Evolutionary conservation across 1,140 invertebrate genomes (phyloP), one percentile per base, ranked within the genome.

Genomic region (Polypedilum vanderplanki): DNA sequence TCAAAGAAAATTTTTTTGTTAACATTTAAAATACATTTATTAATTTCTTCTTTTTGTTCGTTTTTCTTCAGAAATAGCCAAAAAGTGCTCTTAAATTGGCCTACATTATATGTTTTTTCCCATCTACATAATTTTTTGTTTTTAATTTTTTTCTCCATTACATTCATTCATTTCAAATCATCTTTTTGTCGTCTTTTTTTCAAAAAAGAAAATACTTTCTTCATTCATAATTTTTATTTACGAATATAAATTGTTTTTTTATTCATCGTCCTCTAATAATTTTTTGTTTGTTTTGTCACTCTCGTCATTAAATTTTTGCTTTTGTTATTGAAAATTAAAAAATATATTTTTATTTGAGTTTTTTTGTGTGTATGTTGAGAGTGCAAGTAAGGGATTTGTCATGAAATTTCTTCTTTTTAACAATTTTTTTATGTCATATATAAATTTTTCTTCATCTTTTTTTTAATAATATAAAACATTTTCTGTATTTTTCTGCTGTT

Each of bases 11-110:
- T n/a, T n/a, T 12, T 57, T 57, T 70, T 70, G 15, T 70, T 22
- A 70, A 70, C 65, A 70, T 70, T 70, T 70, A 70, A 70, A 70
- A 70, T 70, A 70, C 65, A 70, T 70, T 70, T 70, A 70, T 70
- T 70, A 70, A 70, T 70, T 70, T 22, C 20, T 70, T 18, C 46
- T 57, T 57, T 57, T 57, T 33, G 24, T 33, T 33, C 24, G 24
- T 33, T 33, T 33, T 33, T 33, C 24, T 57, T n/a, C 46, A 57
- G 4, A 57, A 57, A 57, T 15, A 57, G 46, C 46, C 46, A 57
- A 57, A 57, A 57, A 57, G n/a, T 57, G 46, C n/a, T 57, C 46
- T 57, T 57, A 57, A 57, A 57, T 57, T 57, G 46, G 46, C 46
- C 46, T 57, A 4, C 15, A 33, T 57, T 12, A 46, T 46, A 12